Conservation (phyloP, 2,797 vertebrate genomes). For the Coilia nasus region DNA sequence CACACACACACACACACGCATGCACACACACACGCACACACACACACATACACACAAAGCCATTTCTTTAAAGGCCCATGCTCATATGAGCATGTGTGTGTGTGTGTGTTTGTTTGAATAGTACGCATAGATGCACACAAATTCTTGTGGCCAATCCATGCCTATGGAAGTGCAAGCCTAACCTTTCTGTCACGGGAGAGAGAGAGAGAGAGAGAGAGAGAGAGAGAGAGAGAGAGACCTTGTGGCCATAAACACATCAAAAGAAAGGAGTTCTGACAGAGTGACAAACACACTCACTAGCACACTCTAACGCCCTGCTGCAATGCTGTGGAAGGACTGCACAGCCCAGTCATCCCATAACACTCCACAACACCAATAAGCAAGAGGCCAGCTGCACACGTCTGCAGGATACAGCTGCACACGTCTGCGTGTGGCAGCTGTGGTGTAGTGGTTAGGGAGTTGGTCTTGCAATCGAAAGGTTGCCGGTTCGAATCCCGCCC, state of each 20-base stretch:
- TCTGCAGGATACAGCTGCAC: too few species aligned
- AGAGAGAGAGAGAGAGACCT: not conserved
- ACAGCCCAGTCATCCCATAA: not conserved
- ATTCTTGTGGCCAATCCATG: not conserved
- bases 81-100: not conserved
- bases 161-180: not conserved
- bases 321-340: not conserved
- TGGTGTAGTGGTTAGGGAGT: too few species aligned
- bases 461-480: too few species aligned
- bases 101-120: not conserved
- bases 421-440: too few species aligned
- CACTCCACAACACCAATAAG: too few species aligned
- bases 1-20: conserved; percentile 14
- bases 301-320: not conserved
- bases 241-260: conserved; percentile 8
- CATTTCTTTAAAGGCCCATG: not conserved
- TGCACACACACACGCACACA: conserved; percentile 27
- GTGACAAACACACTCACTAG: not conserved
- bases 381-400: too few species aligned
- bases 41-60: not conserved
- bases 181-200: conserved; percentile 36
- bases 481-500: too few species aligned
- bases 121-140: not conserved
- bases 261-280: not conserved
- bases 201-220: not conserved